phyloP scores from a whole-genome alignment of 1,140 invertebrate species.

The Pseudomyrmex pallidus region DNA sequence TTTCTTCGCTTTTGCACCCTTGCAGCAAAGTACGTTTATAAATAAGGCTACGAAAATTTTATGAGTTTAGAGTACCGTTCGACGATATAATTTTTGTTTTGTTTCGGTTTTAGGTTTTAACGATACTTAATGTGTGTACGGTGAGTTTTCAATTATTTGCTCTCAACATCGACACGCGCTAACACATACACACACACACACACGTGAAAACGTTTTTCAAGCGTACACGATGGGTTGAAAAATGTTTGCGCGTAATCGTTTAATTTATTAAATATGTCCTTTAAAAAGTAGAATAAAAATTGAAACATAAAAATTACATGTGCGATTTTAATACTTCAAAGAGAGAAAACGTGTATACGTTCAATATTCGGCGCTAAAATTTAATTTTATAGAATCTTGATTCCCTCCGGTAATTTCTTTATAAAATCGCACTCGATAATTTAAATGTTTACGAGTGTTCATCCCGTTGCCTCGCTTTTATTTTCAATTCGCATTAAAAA shows the following conservation, averaged over 20 bases:
- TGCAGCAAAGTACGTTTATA: constrained; percentile 17
- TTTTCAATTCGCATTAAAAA: constrained; percentile 40
- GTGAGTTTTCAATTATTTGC: neutral
- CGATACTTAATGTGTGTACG: neutral
- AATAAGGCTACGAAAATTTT: constrained; percentile 56
- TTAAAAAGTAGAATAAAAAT: constrained; percentile 29
- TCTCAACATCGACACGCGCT: neutral
- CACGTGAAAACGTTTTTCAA: neutral
- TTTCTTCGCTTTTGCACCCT: constrained; percentile 46
- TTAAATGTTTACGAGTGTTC: constrained; percentile 46
- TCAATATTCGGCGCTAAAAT: constrained; percentile 49
- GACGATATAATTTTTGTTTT: constrained; percentile 44
- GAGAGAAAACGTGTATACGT: constrained; percentile 37
- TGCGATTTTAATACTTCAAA: constrained; percentile 4
- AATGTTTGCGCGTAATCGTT: neutral
- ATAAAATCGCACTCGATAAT: constrained; percentile 51
- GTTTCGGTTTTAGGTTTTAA: neutral
- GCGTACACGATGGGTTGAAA: neutral
- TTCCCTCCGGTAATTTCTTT: constrained; percentile 39
- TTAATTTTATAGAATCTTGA: constrained; percentile 56
- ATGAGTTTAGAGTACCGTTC: neutral
- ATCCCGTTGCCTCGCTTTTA: constrained; percentile 25
- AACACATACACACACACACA: too few species aligned
- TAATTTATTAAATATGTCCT: constrained; percentile 42
- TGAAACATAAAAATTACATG: constrained; percentile 15